phyloP scores from a whole-genome alignment of 2,113 vertebrate genomes.

The Crotalus helleri region DNA sequence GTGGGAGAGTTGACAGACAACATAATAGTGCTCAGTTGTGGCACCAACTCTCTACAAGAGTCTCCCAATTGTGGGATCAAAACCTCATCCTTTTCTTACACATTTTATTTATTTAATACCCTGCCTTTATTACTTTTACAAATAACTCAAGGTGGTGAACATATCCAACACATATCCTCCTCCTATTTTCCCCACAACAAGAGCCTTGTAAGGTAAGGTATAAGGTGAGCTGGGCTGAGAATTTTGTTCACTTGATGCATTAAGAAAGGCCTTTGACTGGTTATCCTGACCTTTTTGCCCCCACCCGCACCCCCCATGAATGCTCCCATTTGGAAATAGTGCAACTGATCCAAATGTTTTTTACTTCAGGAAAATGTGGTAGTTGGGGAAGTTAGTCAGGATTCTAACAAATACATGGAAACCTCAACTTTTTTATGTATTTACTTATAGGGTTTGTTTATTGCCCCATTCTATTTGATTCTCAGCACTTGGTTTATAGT shows the following conservation, averaged over 20 bases:
- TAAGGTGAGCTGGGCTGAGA: not conserved
- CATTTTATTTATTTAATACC: not conserved
- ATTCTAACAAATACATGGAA: not conserved
- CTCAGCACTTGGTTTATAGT: not conserved
- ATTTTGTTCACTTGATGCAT: not conserved
- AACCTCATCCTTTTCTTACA: not conserved
- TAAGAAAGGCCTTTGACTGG: not conserved
- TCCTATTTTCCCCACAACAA: not conserved
- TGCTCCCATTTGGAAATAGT: not conserved
- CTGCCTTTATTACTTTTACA: not conserved
- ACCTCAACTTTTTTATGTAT: not conserved
- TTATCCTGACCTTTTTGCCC: not conserved
- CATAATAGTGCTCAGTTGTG: not conserved
- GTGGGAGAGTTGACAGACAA: not conserved
- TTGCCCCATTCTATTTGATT: not conserved
- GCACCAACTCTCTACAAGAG: not conserved
- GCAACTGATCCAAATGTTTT: not conserved
- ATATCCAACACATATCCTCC: not conserved
- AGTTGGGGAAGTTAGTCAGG: not conserved
- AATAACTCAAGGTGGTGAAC: not conserved
- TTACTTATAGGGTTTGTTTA: not conserved
- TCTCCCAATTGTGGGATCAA: not conserved
- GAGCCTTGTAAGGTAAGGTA: not conserved
- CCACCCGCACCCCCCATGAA: not conserved
- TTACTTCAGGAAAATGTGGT: not conserved